Percentiles rank a stretch among this genome's conserved stretches.
Conservation (phyloP, 2,888 invertebrate genomes). For the Drosophila nr. perissopoda region DNA sequence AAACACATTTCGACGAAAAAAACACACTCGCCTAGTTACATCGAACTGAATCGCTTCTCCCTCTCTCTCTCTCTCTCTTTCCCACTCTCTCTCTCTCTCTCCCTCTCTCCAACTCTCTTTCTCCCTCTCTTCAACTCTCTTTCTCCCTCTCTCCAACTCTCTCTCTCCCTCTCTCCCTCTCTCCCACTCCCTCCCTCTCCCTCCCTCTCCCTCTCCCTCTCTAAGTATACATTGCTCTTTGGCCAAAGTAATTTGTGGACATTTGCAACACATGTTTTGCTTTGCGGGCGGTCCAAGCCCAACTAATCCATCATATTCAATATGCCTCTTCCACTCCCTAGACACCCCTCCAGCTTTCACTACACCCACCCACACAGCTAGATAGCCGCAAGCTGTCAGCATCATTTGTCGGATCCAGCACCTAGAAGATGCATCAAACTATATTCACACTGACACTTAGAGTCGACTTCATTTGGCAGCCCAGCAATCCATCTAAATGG, state of each 20-base stretch:
- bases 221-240: slow-evolving; percentile 1
- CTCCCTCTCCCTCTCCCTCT: not conserved
- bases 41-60: slow-evolving; percentile 11
- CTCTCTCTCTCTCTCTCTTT: not conserved
- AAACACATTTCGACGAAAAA: slow-evolving; percentile 54
- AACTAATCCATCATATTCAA: slow-evolving; percentile 53
- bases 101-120: not conserved
- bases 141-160: not conserved
- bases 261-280: slow-evolving; percentile 55
- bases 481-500: slow-evolving; percentile 56
- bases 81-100: not conserved
- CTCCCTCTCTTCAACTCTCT: not conserved
- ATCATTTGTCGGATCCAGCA: slow-evolving; percentile 45
- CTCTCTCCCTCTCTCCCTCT: not conserved
- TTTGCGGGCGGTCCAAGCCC: slow-evolving; percentile 27
- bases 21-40: slow-evolving; percentile 57
- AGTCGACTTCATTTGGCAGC: slow-evolving; percentile 32
- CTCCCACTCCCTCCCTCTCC: not conserved
- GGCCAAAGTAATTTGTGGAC: slow-evolving; percentile 40
- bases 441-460: slow-evolving; percentile 43
- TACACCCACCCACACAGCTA: not conserved
- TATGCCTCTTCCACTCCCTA: not conserved
- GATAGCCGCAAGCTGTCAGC: slow-evolving; percentile 51
- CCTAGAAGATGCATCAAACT: slow-evolving; percentile 54
- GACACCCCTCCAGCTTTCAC: not conserved